These are phyloP conservation scores for Rotaria socialis DNA, from an alignment of 2,888 invertebrate genomes.

Conservation along the genomic window DNA sequence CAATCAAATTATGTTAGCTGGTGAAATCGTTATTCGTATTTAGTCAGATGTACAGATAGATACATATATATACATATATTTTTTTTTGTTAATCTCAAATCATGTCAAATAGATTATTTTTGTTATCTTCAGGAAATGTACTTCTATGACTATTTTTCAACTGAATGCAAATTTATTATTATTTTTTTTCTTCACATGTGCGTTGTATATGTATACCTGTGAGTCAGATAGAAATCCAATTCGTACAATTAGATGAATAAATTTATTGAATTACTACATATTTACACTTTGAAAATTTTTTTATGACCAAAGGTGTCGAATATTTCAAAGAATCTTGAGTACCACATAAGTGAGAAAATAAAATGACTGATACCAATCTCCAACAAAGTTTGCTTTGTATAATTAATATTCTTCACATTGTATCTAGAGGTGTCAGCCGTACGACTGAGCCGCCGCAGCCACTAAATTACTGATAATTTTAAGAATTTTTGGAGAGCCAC, in stretches of 20 bases:
- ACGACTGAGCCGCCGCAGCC: too few relatives aligned
- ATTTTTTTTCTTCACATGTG: not conserved
- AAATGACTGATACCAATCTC: too few relatives aligned
- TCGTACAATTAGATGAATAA: not conserved
- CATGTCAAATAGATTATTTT: not conserved
- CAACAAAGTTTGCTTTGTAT: too few relatives aligned
- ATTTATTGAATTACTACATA: not conserved
- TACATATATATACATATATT: not conserved
- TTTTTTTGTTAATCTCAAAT: not conserved
- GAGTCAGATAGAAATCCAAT: not conserved
- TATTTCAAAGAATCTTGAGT: too few relatives aligned
- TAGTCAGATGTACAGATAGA: constrained; percentile 21
- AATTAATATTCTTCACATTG: too few relatives aligned
- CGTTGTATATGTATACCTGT: not conserved
- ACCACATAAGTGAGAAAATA: too few relatives aligned
- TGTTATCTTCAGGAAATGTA: not conserved
- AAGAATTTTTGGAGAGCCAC: too few relatives aligned
- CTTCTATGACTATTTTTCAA: not conserved
- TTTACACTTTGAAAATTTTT: not conserved
- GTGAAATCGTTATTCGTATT: constrained; percentile 45
- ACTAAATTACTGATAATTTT: too few relatives aligned
- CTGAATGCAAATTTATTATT: not conserved
- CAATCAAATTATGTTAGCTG: constrained; percentile 46
- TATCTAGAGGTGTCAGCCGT: too few relatives aligned
- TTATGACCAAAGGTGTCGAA: too few relatives aligned